Evolutionary conservation across 2,797 vertebrate species (phyloP).

Genomic region (Monodelphis domestica): DNA sequence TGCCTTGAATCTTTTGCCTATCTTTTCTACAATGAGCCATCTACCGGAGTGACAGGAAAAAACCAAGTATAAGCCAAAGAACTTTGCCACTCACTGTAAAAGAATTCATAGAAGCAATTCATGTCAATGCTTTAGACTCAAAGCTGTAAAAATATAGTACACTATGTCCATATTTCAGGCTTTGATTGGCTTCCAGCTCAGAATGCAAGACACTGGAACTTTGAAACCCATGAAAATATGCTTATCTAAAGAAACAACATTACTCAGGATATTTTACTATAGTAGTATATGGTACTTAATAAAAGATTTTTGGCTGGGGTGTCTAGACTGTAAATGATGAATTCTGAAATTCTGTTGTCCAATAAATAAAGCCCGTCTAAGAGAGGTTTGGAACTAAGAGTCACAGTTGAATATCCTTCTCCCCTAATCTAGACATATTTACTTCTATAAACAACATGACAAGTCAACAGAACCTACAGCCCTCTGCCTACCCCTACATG

Average conservation of each 20-base stretch:
- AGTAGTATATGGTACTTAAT: background rate
- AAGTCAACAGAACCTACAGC: background rate
- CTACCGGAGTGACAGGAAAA: background rate
- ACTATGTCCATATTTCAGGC: conserved; percentile 41
- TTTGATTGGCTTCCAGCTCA: conserved; percentile 43
- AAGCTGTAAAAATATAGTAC: conserved; percentile 9
- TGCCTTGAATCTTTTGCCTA: conserved; percentile 31
- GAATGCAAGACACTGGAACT: background rate
- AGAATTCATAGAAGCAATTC: conserved; percentile 54
- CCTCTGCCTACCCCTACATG: background rate
- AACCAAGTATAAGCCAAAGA: conserved; percentile 16
- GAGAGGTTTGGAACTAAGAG: background rate
- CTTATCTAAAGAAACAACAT: conserved; percentile 15
- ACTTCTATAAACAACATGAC: background rate
- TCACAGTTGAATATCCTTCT: background rate
- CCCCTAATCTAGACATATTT: background rate
- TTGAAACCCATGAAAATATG: conserved; percentile 49
- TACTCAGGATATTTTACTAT: background rate
- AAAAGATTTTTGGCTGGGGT: background rate
- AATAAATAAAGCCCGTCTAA: conserved; percentile 31
- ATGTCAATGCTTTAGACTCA: conserved; percentile 15
- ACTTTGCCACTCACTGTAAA: conserved; percentile 37
- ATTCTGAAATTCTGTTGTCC: background rate
- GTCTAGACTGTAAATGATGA: background rate
- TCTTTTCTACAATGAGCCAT: background rate